Percentiles rank a stretch among this genome's conserved stretches.
phyloP scores from a whole-genome alignment of 64 coral and sea anemone species.

The Acropora tenuis region DNA sequence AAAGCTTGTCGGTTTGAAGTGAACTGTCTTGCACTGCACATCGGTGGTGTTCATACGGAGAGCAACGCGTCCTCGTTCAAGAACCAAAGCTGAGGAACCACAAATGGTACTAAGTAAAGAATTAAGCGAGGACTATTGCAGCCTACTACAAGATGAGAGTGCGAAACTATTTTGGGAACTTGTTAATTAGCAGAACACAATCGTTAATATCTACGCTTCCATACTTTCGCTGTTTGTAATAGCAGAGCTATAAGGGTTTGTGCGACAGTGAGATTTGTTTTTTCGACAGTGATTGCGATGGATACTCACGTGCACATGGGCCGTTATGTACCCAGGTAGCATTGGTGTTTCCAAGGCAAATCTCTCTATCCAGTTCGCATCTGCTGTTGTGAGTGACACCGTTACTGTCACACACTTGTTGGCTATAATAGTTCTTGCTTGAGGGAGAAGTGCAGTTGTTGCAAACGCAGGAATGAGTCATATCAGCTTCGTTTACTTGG shows the following conservation, averaged over 20 bases:
- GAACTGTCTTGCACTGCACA: constrained; percentile 62
- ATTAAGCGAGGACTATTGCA: no score
- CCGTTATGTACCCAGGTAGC: not conserved
- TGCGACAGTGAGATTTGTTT: no score
- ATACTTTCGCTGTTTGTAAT: no score
- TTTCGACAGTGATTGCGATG: not conserved
- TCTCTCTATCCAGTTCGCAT: not conserved
- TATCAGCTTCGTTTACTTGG: not conserved
- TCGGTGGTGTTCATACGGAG: constrained; percentile 69
- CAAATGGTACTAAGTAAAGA: no score
- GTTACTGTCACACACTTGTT: not conserved
- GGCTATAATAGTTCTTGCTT: not conserved
- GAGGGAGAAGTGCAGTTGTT: not conserved
- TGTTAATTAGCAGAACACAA: no score
- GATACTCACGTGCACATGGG: not conserved
- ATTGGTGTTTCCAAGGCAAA: constrained; percentile 7
- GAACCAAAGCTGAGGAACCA: constrained; percentile 40
- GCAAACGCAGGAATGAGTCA: not conserved
- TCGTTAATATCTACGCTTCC: no score
- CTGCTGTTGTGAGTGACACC: not conserved
- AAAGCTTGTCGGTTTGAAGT: constrained; percentile 12
- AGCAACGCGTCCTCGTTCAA: constrained; percentile 71
- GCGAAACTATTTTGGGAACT: no score
- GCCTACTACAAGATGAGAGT: no score
- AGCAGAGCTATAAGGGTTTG: no score